A percentile compares a stretch with the other conserved stretches of the same genome.
Conservation (phyloP, 2,113 vertebrate genomes). For the Colaptes auratus region DNA sequence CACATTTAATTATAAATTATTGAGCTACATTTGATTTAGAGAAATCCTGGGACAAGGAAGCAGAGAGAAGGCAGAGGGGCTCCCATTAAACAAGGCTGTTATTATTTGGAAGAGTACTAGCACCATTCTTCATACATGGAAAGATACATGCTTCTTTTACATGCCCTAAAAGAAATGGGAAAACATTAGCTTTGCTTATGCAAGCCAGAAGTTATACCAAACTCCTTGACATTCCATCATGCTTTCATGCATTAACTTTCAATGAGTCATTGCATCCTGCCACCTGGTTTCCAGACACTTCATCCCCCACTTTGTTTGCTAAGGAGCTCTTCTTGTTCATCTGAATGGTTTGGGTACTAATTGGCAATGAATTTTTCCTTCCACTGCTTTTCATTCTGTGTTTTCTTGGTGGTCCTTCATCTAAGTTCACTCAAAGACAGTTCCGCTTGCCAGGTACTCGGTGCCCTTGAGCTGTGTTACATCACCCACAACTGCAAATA, state of each 20-base stretch:
- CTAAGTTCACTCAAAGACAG: conserved; percentile 14
- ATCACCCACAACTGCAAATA: conserved; percentile 64
- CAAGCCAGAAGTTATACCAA: background rate
- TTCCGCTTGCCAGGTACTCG: conserved; percentile 32
- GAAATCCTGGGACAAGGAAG: background rate
- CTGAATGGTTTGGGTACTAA: conserved; percentile 35
- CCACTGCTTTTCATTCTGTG: conserved; percentile 25
- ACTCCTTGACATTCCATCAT: background rate
- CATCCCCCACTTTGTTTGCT: background rate
- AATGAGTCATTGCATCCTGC: conserved; percentile 14
- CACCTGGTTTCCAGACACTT: conserved; percentile 49
- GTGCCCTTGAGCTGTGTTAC: conserved; percentile 60
- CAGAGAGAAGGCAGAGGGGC: background rate
- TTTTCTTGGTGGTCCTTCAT: conserved; percentile 53
- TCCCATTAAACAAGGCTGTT: background rate
- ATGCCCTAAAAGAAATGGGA: background rate
- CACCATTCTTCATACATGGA: background rate
- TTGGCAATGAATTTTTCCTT: conserved; percentile 14
- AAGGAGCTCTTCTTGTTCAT: conserved; percentile 25
- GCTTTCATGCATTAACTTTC: background rate
- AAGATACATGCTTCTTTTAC: background rate
- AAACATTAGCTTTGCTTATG: background rate
- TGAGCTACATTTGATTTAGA: background rate
- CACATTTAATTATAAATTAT: background rate
- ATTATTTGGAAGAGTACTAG: background rate